Base-by-base conservation (phyloP, 2,113 vertebrate species). In the Carassius auratus region DNA sequence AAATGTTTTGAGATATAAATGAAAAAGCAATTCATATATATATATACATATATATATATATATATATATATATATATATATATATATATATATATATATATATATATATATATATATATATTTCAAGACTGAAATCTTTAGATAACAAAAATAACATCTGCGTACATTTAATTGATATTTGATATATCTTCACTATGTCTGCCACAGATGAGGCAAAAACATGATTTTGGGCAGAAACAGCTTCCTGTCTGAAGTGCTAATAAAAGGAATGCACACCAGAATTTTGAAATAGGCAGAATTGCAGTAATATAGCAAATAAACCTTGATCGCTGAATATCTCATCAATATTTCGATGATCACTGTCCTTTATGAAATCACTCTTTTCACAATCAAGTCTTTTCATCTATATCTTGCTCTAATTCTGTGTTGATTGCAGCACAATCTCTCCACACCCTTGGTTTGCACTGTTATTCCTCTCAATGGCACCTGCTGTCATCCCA, bases 401-500 rank as follows among this genome's bases (percentile, higher is more conserved):
- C n/a, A 75, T 45, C 59, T 64, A 2, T 26, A 36, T 78, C 33
- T 38, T 8, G 1, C 50, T 52, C 12, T 80, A 76, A 61, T 80
- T 19, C 76, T 80, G 15, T 80, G 59, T 85, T 78, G 64, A 78
- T 76, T 85, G 61, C 74, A 68, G 75, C 21, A 52, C 26, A 55
- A 73, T 85, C 52, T 62, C 75, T 88, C 48, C 78, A 66, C 74
- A 79, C 71, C 77, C 81, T 71, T 9, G 84, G 78, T 86, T 86
- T 89, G 89, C 76, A 86, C 86, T 45, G 81, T 66, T 86, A 86
- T 89, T 68, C 5, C 86, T 86, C 77, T 89, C 90, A 92, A 90
- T 91, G 90, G 87, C 93, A 93, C 92, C 92, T 91, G 91, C 91
- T 89, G 13, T 84, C 81, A 80, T 84, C 48, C 84, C 90, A 89